Conservation (phyloP, 53 echinoderm and acorn worm genomes). For the Paelopatides confundens region DNA sequence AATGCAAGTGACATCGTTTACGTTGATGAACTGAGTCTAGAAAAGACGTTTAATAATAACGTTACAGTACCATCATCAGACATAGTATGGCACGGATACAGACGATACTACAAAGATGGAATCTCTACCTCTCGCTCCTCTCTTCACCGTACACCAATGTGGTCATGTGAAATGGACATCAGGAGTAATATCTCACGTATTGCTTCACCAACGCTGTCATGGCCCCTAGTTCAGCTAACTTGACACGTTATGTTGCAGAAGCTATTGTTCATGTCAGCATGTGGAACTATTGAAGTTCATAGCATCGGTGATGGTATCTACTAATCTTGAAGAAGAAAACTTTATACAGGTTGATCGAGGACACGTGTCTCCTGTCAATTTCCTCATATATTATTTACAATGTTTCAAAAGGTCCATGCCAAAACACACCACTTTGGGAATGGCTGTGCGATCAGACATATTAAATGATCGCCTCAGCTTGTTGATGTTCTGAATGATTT, state of each 20-base stretch:
- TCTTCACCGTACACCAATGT: background rate
- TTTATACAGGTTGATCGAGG: constrained; percentile 4
- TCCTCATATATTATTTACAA: constrained; percentile 76
- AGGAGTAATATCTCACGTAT: background rate
- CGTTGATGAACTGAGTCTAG: background rate
- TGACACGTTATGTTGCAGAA: constrained; percentile 43
- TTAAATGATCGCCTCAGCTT: constrained; percentile 67
- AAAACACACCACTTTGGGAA: constrained; percentile 66
- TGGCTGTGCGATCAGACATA: constrained; percentile 70
- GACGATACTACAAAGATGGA: background rate
- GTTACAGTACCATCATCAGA: background rate
- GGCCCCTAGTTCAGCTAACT: constrained; percentile 51
- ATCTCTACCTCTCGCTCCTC: background rate
- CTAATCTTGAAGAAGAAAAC: constrained; percentile 47
- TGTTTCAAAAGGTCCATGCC: constrained; percentile 71
- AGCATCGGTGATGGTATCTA: constrained; percentile 58
- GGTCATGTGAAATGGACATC: background rate
- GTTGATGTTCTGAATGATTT: constrained; percentile 70
- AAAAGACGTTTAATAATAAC: background rate
- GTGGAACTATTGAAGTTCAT: constrained; percentile 72
- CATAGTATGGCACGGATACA: background rate
- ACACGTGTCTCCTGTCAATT: constrained; percentile 63
- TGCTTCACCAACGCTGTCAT: background rate
- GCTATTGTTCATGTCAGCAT: constrained; percentile 12
- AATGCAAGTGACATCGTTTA: constrained; percentile 24